A percentile compares a stretch with the other conserved stretches of the same genome.
Evolutionary conservation across 2,113 vertebrate species (phyloP).

Genomic region (Ia io): DNA sequence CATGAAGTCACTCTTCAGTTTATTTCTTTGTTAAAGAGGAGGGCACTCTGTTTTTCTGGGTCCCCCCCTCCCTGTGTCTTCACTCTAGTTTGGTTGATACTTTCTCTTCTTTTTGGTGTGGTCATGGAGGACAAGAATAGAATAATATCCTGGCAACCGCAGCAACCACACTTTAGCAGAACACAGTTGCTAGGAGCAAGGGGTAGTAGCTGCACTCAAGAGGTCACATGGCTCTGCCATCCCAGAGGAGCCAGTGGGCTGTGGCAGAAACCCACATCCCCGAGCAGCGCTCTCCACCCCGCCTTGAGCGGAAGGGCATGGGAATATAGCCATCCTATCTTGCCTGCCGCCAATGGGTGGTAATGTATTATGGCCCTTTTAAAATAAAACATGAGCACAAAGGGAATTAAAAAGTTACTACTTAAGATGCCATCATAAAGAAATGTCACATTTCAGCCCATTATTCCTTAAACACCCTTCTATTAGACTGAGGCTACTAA

Average conservation of each 20-base stretch:
- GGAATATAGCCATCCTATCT: neutral
- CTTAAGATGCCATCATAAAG: neutral
- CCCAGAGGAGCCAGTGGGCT: conserved; percentile 26
- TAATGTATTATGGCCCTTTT: neutral
- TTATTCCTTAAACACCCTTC: neutral
- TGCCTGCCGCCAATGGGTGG: neutral
- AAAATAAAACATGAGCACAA: conserved; percentile 27
- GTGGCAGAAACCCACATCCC: neutral
- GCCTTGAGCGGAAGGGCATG: neutral
- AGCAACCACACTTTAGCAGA: conserved; percentile 54
- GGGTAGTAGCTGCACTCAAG: neutral
- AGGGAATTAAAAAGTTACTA: neutral
- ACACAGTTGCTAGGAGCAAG: conserved; percentile 67
- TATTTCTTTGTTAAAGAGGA: neutral
- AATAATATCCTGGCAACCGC: conserved; percentile 70
- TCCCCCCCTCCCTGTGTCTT: neutral
- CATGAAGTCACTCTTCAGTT: neutral
- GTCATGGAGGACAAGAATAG: conserved; percentile 52
- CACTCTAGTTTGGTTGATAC: neutral
- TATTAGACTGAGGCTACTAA: neutral
- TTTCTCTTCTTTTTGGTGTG: conserved; percentile 18
- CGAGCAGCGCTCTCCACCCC: neutral
- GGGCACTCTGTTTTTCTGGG: neutral
- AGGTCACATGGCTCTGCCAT: neutral
- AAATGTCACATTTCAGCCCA: neutral